Conservation (phyloP, 2,888 invertebrate genomes). For the Invenusta paracnida region DNA sequence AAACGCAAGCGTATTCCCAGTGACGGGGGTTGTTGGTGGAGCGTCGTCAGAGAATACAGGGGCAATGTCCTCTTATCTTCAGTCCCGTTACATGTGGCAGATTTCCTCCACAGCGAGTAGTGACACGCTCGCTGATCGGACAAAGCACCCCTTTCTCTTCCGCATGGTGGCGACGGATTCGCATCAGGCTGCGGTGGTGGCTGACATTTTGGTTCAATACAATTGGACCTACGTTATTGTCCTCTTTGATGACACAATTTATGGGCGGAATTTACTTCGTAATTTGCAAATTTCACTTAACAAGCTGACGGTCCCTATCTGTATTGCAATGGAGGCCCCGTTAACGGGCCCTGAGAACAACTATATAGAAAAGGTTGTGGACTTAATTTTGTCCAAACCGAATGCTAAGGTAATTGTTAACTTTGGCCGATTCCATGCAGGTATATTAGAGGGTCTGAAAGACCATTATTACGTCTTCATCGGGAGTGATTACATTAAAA, state of each 20-base stretch:
- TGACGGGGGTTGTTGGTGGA: neutral
- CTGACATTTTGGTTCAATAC: constrained; percentile 9
- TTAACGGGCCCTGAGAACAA: neutral
- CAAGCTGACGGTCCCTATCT: neutral
- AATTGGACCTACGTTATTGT: constrained; percentile 37
- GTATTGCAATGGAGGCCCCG: neutral
- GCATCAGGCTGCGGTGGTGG: constrained; percentile 11
- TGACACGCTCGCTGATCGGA: neutral
- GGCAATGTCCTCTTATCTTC: neutral
- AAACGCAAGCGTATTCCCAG: neutral
- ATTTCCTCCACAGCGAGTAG: constrained; percentile 2
- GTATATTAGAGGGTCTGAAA: neutral
- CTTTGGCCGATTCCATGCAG: neutral
- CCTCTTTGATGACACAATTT: constrained; percentile 1
- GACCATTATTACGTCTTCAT: constrained; percentile 4
- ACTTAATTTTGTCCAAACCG: neutral
- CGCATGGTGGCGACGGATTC: constrained; percentile 28
- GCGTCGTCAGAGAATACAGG: neutral
- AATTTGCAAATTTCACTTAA: neutral
- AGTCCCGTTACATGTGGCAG: neutral
- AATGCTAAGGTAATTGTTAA: neutral
- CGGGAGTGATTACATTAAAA: neutral
- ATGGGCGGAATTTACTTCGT: neutral
- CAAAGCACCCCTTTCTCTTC: constrained; percentile 20
- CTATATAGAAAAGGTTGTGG: neutral